These are phyloP conservation scores for Silurus glanis DNA, from an alignment of 2,113 vertebrate species.

Conservation along the genomic window DNA sequence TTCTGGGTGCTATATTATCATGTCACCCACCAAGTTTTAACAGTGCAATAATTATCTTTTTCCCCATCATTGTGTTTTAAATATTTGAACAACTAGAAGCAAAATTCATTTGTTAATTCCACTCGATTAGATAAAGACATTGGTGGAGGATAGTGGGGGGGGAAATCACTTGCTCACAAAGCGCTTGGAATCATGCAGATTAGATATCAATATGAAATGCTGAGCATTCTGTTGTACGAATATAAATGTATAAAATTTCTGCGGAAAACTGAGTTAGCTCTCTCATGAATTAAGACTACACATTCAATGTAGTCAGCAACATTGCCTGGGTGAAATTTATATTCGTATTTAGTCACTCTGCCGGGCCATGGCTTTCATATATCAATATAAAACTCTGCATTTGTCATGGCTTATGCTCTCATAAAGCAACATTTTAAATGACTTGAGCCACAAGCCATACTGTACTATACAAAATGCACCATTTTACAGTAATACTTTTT, in stretches of 20 bases:
- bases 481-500: constrained; percentile 14
- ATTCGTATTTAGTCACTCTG: constrained; percentile 36
- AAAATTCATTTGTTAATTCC: constrained; percentile 68
- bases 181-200: constrained; percentile 64
- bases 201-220: constrained; percentile 59
- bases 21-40: constrained; percentile 60
- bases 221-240: constrained; percentile 54
- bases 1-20: constrained; percentile 66
- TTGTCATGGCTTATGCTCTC: constrained; percentile 18
- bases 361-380: constrained; percentile 21
- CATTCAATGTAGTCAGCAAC: constrained; percentile 27
- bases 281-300: constrained; percentile 43
- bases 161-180: constrained; percentile 56
- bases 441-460: constrained; percentile 3
- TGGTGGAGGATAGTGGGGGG: constrained; percentile 50
- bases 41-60: constrained; percentile 75
- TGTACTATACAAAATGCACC: constrained; percentile 3
- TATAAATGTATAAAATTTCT: constrained; percentile 1
- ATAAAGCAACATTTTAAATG: constrained; percentile 38
- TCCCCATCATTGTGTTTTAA: constrained; percentile 72
- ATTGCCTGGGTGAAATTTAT: constrained; percentile 24
- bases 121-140: constrained; percentile 62
- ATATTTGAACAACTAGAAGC: constrained; percentile 61
- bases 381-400: constrained; percentile 36
- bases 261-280: constrained; percentile 52